phyloP scores from a whole-genome alignment of 2,113 vertebrate species.

The Clarias batrachus region DNA sequence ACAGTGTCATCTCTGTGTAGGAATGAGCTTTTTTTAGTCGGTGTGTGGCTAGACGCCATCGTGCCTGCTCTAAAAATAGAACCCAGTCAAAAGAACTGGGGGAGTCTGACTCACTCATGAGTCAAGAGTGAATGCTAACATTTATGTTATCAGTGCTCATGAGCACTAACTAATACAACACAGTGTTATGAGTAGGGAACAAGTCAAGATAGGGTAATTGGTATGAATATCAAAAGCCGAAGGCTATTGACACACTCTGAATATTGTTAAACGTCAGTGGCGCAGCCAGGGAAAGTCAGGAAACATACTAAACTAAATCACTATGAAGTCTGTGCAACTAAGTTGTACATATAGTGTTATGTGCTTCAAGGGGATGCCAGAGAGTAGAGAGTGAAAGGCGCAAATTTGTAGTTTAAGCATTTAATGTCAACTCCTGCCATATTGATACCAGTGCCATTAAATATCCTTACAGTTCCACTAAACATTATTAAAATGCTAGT shows the following conservation, averaged over 20 bases:
- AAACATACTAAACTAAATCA: not conserved
- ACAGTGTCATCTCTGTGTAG: not conserved
- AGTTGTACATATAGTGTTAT: not conserved
- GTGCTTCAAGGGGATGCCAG: not conserved
- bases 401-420: not conserved
- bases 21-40: conserved; percentile 23
- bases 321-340: not conserved
- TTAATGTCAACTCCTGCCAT: not conserved
- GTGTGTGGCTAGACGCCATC: conserved; percentile 23
- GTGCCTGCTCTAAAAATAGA: conserved; percentile 58
- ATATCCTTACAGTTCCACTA: not conserved
- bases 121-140: conserved; percentile 33
- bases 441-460: not conserved
- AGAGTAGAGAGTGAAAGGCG: no score
- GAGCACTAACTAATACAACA: conserved; percentile 24
- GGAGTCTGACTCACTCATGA: conserved; percentile 58
- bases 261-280: not conserved
- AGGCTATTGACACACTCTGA: not conserved
- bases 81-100: conserved; percentile 38
- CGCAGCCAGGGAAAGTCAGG: not conserved
- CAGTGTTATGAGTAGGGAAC: not conserved
- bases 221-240: not conserved
- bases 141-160: conserved; percentile 23
- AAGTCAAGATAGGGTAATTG: conserved; percentile 10
- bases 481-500: not conserved